Percentiles rank a stretch among this genome's conserved stretches.
phyloP scores from a whole-genome alignment of 2,888 invertebrate genomes.

The Candidula unifasciata region DNA sequence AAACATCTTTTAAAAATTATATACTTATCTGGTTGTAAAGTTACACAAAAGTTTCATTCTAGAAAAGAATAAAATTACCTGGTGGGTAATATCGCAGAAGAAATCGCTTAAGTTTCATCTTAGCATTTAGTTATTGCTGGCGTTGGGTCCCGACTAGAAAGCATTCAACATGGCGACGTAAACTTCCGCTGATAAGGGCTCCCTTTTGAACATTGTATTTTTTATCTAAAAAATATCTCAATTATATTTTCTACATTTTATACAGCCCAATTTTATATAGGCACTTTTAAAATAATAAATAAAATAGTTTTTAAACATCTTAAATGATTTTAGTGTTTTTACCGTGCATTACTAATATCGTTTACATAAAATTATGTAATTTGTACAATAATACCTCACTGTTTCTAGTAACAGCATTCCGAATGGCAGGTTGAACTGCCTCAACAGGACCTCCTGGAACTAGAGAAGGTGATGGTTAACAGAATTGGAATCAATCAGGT shows the following conservation, averaged over 20 bases:
- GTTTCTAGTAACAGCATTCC: too few relatives aligned
- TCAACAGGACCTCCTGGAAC: too few relatives aligned
- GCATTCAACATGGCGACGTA: slow-evolving; percentile 58
- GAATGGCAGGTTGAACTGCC: too few relatives aligned
- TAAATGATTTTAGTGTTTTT: too few relatives aligned
- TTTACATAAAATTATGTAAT: too few relatives aligned
- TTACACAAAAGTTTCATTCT: neutral
- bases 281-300: neutral
- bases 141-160: slow-evolving; percentile 46
- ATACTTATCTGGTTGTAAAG: neutral
- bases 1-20: neutral
- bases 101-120: slow-evolving; percentile 78
- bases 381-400: too few relatives aligned
- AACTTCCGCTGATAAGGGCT: slow-evolving; percentile 51
- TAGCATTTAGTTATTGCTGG: neutral
- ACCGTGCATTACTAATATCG: too few relatives aligned
- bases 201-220: neutral
- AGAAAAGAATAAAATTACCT: slow-evolving; percentile 63
- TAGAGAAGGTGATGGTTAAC: too few relatives aligned
- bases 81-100: slow-evolving; percentile 78
- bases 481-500: too few relatives aligned
- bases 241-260: neutral
- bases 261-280: neutral
- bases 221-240: neutral
- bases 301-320: too few relatives aligned